A percentile compares a stretch with the other conserved stretches of the same genome.
phyloP scores from a whole-genome alignment of 2,888 invertebrate genomes.

The Chromoteleia sp. region DNA sequence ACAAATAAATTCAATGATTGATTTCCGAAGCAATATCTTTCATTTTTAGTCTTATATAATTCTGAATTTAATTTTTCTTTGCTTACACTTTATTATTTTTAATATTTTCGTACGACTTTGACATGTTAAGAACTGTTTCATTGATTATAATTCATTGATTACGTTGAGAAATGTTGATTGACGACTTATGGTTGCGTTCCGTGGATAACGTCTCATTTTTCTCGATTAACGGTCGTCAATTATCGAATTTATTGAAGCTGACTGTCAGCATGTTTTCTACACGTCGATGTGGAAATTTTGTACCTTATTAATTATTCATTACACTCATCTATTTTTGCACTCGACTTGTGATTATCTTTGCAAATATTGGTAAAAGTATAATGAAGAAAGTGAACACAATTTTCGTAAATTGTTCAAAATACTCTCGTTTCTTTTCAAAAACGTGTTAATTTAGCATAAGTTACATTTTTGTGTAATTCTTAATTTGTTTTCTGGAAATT shows the following conservation, averaged over 20 bases:
- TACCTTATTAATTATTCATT: conserved; percentile 50
- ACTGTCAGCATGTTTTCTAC: conserved; percentile 24
- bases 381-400: conserved; percentile 16
- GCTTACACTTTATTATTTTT: no score
- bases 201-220: conserved; percentile 37
- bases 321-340: conserved; percentile 21
- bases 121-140: neutral
- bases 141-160: conserved; percentile 40
- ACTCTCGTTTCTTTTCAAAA: neutral
- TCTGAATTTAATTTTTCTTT: no score
- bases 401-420: no score
- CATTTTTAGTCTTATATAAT: no score
- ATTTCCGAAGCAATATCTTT: no score
- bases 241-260: conserved; percentile 41
- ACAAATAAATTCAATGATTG: no score
- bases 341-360: conserved; percentile 16
- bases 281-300: conserved; percentile 11
- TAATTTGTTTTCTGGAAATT: no score
- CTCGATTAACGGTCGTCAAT: conserved; percentile 23
- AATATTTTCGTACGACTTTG: neutral
- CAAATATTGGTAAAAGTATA: neutral
- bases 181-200: conserved; percentile 39
- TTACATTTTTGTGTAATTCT: neutral
- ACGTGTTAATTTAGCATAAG: neutral
- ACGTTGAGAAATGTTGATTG: conserved; percentile 40